Evolutionary conservation across 1,140 invertebrate species (phyloP).

Genomic region (Reticulitermes speratus): DNA sequence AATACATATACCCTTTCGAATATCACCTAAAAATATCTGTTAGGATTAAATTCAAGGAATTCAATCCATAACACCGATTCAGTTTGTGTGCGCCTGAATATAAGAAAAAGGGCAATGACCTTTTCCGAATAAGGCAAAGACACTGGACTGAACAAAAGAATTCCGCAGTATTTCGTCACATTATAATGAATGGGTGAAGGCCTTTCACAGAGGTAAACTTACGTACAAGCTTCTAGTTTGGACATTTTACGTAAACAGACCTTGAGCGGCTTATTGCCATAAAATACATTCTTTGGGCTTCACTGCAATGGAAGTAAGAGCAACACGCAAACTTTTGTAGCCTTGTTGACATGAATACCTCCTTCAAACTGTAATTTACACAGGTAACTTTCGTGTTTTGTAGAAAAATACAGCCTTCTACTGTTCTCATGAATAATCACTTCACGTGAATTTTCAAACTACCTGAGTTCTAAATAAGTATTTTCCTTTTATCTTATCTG

Average conservation of each 20-base stretch:
- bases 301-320: neutral
- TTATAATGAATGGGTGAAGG: neutral
- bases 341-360: neutral
- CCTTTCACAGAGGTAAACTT: neutral
- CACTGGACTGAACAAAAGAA: neutral
- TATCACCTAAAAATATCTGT: no score
- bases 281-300: neutral
- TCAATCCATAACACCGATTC: no score
- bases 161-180: neutral
- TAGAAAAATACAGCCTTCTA: neutral
- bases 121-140: no score
- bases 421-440: neutral
- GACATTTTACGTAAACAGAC: neutral
- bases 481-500: neutral
- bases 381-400: neutral
- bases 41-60: no score
- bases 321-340: slow-evolving; percentile 2
- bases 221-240: neutral
- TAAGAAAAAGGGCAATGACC: no score
- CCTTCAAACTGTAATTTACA: neutral
- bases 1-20: no score
- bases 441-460: neutral
- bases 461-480: neutral
- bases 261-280: neutral
- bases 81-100: no score